Base-by-base conservation (phyloP, 1,140 invertebrate species). In the Eurosta solidaginis region DNA sequence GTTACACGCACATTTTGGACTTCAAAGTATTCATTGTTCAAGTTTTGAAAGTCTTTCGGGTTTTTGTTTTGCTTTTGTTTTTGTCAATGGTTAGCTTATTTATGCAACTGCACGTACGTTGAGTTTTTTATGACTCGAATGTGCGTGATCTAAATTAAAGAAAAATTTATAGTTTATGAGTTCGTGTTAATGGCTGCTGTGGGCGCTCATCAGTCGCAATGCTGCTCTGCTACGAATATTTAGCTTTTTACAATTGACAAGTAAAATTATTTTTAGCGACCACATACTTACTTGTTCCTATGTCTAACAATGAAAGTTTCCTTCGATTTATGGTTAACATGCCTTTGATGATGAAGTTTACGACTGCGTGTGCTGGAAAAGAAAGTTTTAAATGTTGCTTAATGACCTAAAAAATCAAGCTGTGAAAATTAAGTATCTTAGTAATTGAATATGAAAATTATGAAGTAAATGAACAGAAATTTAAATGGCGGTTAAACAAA, bases 191-290 rank as follows among this genome's bases (percentile, higher is more conserved):
- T 68, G 59, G 59, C 59, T 68, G 33, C 59, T 68, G 59, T 33
- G 59, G 36, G 59, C 59, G 36, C 59, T 42, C 59, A 40, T 22
- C 59, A 33, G n/a, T 36, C 33, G 20, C 33, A 68, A 33, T n/a
- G n/a, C n/a, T n/a, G n/a, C n/a, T n/a, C n/a, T 68, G 17, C 25
- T n/a, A 33, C 54, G 10, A 14, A 29, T 27, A n/a, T n/a, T n/a
- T n/a, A 14, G 25, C 17, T 33, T 20, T 27, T 7, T 5, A 5
- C 59, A 20, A 40, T 40, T 17, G 33, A 68, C 59, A 20, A 68
- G 14, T 6, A 40, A 20, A 80, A 68, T 82, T 79, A 82, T 82
- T 82, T 79, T 27, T 76, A 14, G 81, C 75, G 77, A 77, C 80
- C 76, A 63, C 78, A 79, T 76, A 74, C 68, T 76, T 74, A 20